Evolutionary conservation across 1,140 invertebrate genomes (phyloP), one percentile per base, ranked within the genome.

Genomic region (Drosophila biarmipes): DNA sequence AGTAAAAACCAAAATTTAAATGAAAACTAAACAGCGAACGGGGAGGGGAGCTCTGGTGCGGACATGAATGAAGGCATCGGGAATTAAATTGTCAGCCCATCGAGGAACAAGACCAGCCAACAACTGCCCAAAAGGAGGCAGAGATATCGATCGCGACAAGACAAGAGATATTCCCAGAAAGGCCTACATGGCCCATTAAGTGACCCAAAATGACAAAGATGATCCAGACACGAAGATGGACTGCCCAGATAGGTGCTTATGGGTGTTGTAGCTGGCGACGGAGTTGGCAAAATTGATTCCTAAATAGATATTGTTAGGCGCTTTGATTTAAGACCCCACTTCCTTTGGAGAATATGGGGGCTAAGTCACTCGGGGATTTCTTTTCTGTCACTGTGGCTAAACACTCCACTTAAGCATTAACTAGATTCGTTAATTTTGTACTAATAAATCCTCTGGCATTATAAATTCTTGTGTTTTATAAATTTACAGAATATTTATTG

Each of bases 111-210:
- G 40, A 38, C 27, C 46, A 27, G 11, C 24, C n/a, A 12, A 49
- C 46, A 56, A 43, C 49, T 21, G 46, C n/a, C 27, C n/a, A 17
- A 49, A 49, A 6, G 10, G 6, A 12, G 6, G 15, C 3, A 14
- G 8, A 67, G 63, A 67, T 67, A 67, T 67, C 19, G 43, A 67
- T 67, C 63, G 59, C 21, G 38, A 67, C 63, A 63, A 63, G 63
- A 21, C 31, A 34, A 43, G 29, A 14, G 38, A 42, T 38, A 17
- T 67, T 67, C 63, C 29, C 14, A 34, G 63, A 67, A 67, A 35
- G 38, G 38, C 43, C 45, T 27, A 58, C 48, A 51, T 34, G 48
- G 15, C 48, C 48, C 48, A 51, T 29, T 51, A 49, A 34, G 45
- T 67, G 63, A 64, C 62, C 45, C 35, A 59, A 49, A 49, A 62